Conservation (phyloP, 2,888 invertebrate species). For the Brachyopa scutellaris region DNA sequence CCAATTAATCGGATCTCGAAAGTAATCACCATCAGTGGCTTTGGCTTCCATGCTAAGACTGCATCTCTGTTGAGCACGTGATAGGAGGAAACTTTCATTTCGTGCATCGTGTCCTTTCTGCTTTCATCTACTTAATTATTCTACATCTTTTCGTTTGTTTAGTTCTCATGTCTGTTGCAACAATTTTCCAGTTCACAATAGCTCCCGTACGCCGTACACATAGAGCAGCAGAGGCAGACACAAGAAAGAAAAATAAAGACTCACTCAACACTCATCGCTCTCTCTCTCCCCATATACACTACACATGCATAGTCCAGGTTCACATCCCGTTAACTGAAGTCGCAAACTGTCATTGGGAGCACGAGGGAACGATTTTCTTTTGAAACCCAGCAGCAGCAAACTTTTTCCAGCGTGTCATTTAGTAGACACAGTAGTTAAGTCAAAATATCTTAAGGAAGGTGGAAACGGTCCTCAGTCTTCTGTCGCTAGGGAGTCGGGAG, state of each 20-base stretch:
- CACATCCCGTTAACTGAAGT: constrained; percentile 40
- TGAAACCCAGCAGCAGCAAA: constrained; percentile 29
- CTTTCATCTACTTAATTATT: constrained; percentile 68
- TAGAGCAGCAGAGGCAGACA: not conserved
- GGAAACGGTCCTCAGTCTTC: not conserved
- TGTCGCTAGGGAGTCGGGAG: too few species aligned
- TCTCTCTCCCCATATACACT: not conserved
- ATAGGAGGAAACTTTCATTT: constrained; percentile 22
- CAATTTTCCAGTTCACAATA: constrained; percentile 43
- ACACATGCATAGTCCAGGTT: not conserved
- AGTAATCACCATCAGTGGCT: too few species aligned
- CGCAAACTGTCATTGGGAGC: constrained; percentile 71
- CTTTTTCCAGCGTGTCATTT: constrained; percentile 64
- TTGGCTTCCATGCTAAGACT: too few species aligned
- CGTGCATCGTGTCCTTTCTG: constrained; percentile 33
- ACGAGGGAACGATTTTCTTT: constrained; percentile 68
- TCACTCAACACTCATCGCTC: constrained; percentile 27
- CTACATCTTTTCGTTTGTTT: constrained; percentile 57
- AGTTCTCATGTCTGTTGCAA: constrained; percentile 69
- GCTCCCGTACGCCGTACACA: not conserved
- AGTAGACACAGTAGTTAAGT: constrained; percentile 67
- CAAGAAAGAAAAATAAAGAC: constrained; percentile 57
- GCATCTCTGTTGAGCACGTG: constrained; percentile 3
- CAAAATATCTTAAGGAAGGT: constrained; percentile 49
- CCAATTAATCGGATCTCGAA: too few species aligned